Conservation (phyloP, 2,797 vertebrate genomes). For the Clarias platycephalus region DNA sequence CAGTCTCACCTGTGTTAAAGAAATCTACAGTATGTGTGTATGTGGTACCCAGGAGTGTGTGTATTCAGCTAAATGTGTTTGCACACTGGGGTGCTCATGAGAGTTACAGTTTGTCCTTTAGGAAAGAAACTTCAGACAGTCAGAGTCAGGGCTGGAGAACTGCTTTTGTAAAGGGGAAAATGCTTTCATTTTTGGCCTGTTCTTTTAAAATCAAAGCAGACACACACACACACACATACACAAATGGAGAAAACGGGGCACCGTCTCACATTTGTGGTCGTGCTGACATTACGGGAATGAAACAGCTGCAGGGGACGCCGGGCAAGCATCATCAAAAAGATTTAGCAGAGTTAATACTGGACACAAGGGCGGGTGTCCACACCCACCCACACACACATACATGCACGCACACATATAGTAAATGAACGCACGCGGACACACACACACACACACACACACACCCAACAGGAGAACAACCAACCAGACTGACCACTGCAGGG, state of each 20-base stretch:
- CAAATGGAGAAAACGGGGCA: constrained; percentile 22
- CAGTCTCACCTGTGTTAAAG: background rate
- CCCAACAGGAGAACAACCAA: constrained; percentile 5
- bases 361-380: background rate
- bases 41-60: background rate
- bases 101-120: background rate
- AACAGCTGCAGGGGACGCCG: constrained; percentile 58
- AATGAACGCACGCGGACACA: constrained; percentile 42
- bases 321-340: constrained; percentile 41
- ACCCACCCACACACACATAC: constrained; percentile 53
- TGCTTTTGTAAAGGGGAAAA: constrained; percentile 12
- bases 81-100: background rate
- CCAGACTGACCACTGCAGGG: constrained; percentile 42
- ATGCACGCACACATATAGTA: constrained; percentile 49
- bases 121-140: background rate
- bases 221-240: background rate
- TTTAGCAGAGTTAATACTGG: constrained; percentile 47
- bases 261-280: constrained; percentile 49
- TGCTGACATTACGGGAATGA: constrained; percentile 59
- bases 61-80: background rate
- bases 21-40: background rate
- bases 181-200: background rate
- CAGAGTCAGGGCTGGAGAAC: background rate
- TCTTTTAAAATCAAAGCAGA: constrained; percentile 38
- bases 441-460: constrained; percentile 52